These are phyloP conservation scores for Lycaon pictus DNA, from an alignment of 2,113 vertebrate species.

Conservation along the genomic window DNA sequence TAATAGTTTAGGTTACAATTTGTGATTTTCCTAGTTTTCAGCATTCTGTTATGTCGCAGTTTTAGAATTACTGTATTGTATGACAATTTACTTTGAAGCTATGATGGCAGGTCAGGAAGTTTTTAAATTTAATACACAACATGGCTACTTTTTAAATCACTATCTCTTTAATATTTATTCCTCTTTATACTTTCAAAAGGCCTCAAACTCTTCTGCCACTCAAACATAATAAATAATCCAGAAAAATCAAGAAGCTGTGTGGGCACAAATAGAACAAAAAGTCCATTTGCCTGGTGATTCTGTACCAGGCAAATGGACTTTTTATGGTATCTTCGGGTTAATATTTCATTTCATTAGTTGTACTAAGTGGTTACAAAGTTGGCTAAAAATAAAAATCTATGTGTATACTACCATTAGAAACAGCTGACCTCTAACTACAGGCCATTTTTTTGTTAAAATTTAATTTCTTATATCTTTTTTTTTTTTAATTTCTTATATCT, in stretches of 20 bases:
- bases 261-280: background rate
- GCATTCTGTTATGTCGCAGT: background rate
- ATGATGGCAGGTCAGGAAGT: background rate
- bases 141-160: background rate
- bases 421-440: background rate
- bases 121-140: background rate
- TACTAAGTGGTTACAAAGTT: slow-evolving; percentile 34
- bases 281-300: background rate
- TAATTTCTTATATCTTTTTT: background rate
- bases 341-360: slow-evolving; percentile 20
- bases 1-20: background rate
- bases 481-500: background rate
- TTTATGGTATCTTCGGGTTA: background rate
- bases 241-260: slow-evolving; percentile 17
- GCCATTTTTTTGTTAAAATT: slow-evolving; percentile 23
- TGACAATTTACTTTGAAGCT: background rate
- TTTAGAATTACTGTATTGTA: background rate
- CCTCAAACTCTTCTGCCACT: background rate
- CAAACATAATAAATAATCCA: slow-evolving; percentile 1
- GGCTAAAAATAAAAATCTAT: slow-evolving; percentile 16
- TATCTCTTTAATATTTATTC: slow-evolving; percentile 22
- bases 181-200: slow-evolving; percentile 30
- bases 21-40: slow-evolving; percentile 42
- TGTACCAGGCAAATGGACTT: background rate
- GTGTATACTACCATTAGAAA: background rate